These are phyloP conservation scores for Notodonta dromedarius DNA, from an alignment of 2,888 invertebrate genomes.

Conservation along the genomic window DNA sequence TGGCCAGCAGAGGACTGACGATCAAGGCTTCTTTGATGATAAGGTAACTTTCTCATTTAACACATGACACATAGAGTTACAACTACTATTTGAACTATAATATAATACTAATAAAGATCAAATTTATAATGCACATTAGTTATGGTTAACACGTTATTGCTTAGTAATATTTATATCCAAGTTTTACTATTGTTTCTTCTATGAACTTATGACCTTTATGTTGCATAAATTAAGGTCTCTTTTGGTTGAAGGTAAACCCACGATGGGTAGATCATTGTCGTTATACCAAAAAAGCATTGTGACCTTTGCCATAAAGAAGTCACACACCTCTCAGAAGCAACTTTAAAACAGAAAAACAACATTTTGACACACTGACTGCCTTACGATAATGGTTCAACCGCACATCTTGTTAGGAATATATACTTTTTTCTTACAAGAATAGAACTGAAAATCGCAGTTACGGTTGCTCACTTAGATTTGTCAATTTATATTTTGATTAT, in stretches of 20 bases:
- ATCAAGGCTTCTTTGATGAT: conserved; percentile 96
- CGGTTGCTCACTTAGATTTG: no score
- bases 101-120: neutral
- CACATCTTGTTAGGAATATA: neutral
- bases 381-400: neutral
- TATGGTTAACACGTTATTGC: neutral
- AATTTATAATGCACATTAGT: neutral
- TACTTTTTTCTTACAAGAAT: neutral
- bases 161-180: neutral
- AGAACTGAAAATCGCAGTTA: no score
- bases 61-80: neutral
- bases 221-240: neutral
- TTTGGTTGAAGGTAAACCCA: neutral
- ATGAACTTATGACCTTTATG: neutral
- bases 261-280: neutral
- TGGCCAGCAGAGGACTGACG: conserved; percentile 97
- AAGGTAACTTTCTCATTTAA: conserved; percentile 82
- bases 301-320: conserved; percentile 21
- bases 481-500: no score
- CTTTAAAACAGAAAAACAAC: conserved; percentile 12
- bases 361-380: neutral
- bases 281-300: conserved; percentile 8
- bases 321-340: conserved; percentile 11
- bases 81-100: neutral
- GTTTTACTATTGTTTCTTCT: no score